Base-by-base conservation (phyloP, 2,888 invertebrate species). In the Xanthia icteritia region DNA sequence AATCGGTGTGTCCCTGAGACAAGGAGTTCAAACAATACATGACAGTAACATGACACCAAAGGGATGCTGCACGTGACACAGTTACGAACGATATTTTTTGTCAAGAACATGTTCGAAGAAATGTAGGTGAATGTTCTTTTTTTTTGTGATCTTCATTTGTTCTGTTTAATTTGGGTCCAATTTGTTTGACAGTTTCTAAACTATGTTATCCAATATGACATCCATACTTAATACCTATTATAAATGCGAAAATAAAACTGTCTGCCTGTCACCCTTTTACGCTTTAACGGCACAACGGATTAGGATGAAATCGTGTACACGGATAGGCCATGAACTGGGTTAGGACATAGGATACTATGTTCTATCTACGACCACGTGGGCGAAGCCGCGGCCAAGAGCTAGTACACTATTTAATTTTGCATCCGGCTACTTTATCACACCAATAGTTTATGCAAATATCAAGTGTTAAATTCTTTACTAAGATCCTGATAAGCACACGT, bases 1-100 rank as follows among this genome's bases (percentile, higher is more conserved):
- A 78, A 87, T 86, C 56, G 83, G 71, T 67, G 48, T 64, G 76
- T 77, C 69, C 69, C 67, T 68, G 54, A 73, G 71, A 79, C 83
- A 79, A 70, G 67, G 60, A 66, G 58, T 67, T 82, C 73, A 36
- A 83, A 87, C 82, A 85, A 86, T 83, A 72, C 68, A 51, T 77
- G 82, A 86, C 78, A 73, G 84, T 68, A 84, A 88, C 75, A 81
- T 84, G 88, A 89, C 83, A 86, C 86, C 79, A 70, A 81, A 87
- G 79, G 73, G 86, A 86, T 86, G 71, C 36, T 77, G 65, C 79
- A 73, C 65, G 77, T 85, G 83, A 81, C 78, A 78, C 70, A 69
- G 79, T 70, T 75, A 31, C 20, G 8, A 23, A 56, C 31, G 5
- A 27, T 31, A n/a, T 69, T 72, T 84, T 84, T 76, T 81, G 60